Conservation (phyloP, 2,797 vertebrate genomes). For the Potorous gilbertii region DNA sequence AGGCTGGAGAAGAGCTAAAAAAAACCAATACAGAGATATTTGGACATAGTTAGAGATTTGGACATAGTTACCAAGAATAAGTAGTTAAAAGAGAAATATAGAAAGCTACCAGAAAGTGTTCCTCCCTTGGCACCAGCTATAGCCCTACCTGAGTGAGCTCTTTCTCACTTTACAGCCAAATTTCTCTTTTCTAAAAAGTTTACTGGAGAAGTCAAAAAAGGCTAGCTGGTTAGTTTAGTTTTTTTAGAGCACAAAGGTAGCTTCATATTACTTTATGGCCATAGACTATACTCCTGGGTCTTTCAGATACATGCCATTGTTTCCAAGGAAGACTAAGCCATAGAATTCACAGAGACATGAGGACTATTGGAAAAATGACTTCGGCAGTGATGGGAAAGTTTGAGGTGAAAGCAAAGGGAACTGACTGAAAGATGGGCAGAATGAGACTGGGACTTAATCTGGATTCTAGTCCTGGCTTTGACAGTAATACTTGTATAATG, state of each 20-base stretch:
- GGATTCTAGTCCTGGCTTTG: not conserved
- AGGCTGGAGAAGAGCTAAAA: not conserved
- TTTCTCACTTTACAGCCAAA: not conserved
- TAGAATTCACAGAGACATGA: not conserved
- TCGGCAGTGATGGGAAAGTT: not conserved
- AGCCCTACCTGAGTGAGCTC: not conserved
- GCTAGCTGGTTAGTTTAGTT: not conserved
- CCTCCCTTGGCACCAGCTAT: not conserved
- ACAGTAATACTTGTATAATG: not conserved
- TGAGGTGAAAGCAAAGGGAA: not conserved
- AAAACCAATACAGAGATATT: not conserved
- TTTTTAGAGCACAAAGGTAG: not conserved
- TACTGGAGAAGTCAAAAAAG: not conserved
- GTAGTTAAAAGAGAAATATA: not conserved
- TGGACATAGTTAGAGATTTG: not conserved
- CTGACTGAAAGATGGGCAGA: not conserved
- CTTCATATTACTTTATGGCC: not conserved
- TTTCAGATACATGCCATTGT: not conserved
- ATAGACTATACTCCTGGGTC: not conserved
- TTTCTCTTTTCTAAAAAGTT: not conserved
- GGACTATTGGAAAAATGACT: slow-evolving; percentile 36
- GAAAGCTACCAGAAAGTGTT: not conserved
- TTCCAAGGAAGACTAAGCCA: not conserved
- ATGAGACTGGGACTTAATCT: not conserved
- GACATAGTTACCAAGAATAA: not conserved